Evolutionary conservation across 2,888 invertebrate genomes (phyloP), one percentile per base, ranked within the genome.

Genomic region (Thymelicus sylvestris): DNA sequence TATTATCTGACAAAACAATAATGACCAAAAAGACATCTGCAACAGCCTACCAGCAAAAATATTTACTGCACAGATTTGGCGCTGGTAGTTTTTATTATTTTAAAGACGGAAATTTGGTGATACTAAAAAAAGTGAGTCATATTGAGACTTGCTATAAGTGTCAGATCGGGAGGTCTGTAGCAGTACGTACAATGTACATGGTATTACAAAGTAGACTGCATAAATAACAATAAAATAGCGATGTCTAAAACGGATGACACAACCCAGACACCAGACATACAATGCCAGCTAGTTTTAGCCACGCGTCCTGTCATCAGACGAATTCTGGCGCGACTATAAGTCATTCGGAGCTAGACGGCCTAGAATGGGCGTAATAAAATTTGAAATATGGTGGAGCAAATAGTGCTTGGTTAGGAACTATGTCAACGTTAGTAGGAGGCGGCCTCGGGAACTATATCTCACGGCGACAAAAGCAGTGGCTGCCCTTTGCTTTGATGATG

Each of bases 321-420:
- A 50, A 31, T 31, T 2, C 10, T 4, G 44, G 8, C 44, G 10
- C 44, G 57, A 59, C 64, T 41, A 64, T 69, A 65, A 70, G 59
- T 70, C 69, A 60, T 47, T 24, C 61, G 60, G 41, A 44, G 59
- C 60, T 59, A 70, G 59, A 60, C 69, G 59, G 41, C 59, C 70
- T 70, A 71, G 63, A 68, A 69, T 50, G 67, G 67, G 73, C 62
- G 75, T 71, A 77, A 76, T 76, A 75, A 74, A 73, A 75, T 75
- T 72, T 73, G 74, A 74, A 74, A 72, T 74, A 76, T 64, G 68
- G 59, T 73, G 59, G 8, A 68, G 71, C 63, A 71, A 74, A 73
- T 66, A 62, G 69, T 70, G 60, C 64, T 64, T 6, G 63, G 31
- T 39, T 62, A 50, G 24, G 60, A 62, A 52, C 41, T 65, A 70